phyloP scores from a whole-genome alignment of 2,797 vertebrate species.

The Urophycis tenuis region DNA sequence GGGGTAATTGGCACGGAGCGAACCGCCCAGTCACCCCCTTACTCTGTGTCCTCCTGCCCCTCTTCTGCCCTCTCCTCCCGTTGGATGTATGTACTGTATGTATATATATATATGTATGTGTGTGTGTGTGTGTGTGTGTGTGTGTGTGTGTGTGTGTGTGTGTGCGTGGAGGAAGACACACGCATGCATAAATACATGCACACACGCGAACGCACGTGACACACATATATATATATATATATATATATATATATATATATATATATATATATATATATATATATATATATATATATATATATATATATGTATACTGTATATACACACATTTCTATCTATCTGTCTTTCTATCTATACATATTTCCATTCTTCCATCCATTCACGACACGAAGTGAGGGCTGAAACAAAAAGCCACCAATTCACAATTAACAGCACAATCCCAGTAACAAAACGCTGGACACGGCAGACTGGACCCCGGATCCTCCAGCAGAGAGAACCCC shows the following conservation, averaged over 20 bases:
- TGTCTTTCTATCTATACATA: not conserved
- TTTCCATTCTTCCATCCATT: not conserved
- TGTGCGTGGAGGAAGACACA: slow-evolving; percentile 8
- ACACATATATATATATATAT: not conserved
- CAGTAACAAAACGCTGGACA: not conserved
- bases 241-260: not conserved
- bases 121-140: too few relatives aligned
- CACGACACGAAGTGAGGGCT: not conserved
- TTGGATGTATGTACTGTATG: too few relatives aligned
- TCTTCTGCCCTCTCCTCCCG: not conserved
- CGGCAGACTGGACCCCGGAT: too few relatives aligned
- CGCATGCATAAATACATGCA: not conserved
- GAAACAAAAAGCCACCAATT: not conserved
- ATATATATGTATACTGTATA: not conserved
- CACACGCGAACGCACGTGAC: not conserved
- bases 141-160: too few relatives aligned
- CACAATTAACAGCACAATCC: not conserved
- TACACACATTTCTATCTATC: not conserved
- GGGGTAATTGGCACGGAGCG: slow-evolving; percentile 56
- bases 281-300: not conserved
- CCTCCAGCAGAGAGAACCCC: not conserved
- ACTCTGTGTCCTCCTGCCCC: not conserved
- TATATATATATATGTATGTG: too few relatives aligned
- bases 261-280: not conserved
- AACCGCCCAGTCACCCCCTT: slow-evolving; percentile 53